Base-by-base conservation (phyloP, 2,888 invertebrate species). In the Dicranocentrus wangi region DNA sequence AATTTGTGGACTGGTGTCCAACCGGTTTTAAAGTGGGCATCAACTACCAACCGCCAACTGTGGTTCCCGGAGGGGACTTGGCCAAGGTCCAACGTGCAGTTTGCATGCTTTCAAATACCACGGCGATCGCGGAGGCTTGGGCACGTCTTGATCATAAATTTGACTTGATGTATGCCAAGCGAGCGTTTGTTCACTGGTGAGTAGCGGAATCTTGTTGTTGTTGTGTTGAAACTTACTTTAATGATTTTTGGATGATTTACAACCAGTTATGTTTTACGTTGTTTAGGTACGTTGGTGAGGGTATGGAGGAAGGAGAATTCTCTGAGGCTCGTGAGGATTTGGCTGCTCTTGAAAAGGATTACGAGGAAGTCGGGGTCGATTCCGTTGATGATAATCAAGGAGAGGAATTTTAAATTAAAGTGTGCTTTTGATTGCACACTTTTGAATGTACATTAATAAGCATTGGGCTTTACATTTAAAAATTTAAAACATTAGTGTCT, bases 61-160 rank as follows among this genome's bases (percentile, higher is more conserved):
- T 85, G 25, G 83, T 85, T 25, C 85, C 85, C 25, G 85, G 84
- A 10, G 83, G 84, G 32, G 85, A 85, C 51, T 88, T 94, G 86
- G 94, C 94, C 21, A 92, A 92, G 78, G 90, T 94, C 25, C 92
- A 96, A 82, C 91, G 94, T 84, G 94, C 95, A 43, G 93, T 76
- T 1, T 93, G 94, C 82, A 95, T 96, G 93, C 90, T 96, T 70
- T 93, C 94, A 75, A 97, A 96, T 88, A 94, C 97, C 85, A 98
- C 97, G 8, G 96, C 98, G 87, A 97, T 98, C 89, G 97, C 96
- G 21, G 97, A 98, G 90, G 97, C 98, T 51, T 98, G 97, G 97
- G 96, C 96, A 23, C 93, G 97, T 88, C 92, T 98, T 83, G 97
- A 98, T 90, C 96, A 96, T 90, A 97, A 97, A 90, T 96, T 97